phyloP scores from a whole-genome alignment of 2,797 vertebrate genomes.

The Pseudochromis fuscus region DNA sequence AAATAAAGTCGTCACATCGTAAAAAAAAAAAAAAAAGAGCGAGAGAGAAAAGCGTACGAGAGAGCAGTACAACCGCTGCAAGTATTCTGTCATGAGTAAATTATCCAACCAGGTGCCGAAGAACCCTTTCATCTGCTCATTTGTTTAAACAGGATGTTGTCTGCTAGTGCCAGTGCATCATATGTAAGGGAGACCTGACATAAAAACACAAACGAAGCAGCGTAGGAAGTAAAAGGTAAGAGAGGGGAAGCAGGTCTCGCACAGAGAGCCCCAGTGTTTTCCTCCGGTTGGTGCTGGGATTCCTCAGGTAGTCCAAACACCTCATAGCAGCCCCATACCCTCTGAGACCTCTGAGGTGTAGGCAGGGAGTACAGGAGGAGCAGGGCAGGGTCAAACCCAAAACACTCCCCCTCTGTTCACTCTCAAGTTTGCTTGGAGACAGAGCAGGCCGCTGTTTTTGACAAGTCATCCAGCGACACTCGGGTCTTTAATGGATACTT shows the following conservation, averaged over 20 bases:
- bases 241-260: slow-evolving; percentile 58
- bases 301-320: slow-evolving; percentile 74
- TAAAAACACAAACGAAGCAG: slow-evolving; percentile 83
- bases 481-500: slow-evolving; percentile 49
- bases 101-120: slow-evolving; percentile 70
- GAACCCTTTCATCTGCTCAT: slow-evolving; percentile 77
- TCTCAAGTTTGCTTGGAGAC: slow-evolving; percentile 55
- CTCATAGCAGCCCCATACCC: slow-evolving; percentile 52
- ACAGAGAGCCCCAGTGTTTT: slow-evolving; percentile 74
- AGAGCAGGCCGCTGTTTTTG: slow-evolving; percentile 65
- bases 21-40: slow-evolving; percentile 34
- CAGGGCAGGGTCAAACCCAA: slow-evolving; percentile 48
- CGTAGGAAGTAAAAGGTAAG: slow-evolving; percentile 62
- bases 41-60: background rate
- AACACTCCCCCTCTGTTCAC: slow-evolving; percentile 56
- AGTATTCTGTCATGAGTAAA: slow-evolving; percentile 66
- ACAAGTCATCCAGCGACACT: slow-evolving; percentile 66
- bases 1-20: slow-evolving; percentile 68
- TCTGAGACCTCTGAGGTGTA: slow-evolving; percentile 50
- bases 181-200: slow-evolving; percentile 86
- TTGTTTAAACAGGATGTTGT: slow-evolving; percentile 87
- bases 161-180: slow-evolving; percentile 82
- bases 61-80: slow-evolving; percentile 46
- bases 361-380: slow-evolving; percentile 48
- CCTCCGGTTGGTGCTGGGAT: slow-evolving; percentile 63